phyloP scores from a whole-genome alignment of 2,113 vertebrate genomes.

The Paramormyrops kingsleyae region DNA sequence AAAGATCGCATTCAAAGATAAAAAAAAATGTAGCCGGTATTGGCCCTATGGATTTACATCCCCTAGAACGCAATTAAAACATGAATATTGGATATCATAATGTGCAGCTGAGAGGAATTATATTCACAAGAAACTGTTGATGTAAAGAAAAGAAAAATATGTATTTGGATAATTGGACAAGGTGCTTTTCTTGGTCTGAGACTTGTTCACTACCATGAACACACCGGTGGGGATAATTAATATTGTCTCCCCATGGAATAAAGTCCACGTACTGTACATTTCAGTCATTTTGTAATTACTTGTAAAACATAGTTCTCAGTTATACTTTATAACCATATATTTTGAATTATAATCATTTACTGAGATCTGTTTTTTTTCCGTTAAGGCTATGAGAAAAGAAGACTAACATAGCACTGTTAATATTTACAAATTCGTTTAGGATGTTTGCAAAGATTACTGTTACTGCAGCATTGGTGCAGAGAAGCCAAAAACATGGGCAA shows the following conservation, averaged over 20 bases:
- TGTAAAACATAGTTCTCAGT: neutral
- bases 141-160: neutral
- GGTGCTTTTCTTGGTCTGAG: neutral
- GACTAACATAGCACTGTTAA: neutral
- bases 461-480: neutral
- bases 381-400: neutral
- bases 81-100: neutral
- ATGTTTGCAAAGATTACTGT: neutral
- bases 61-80: slow-evolving; percentile 7
- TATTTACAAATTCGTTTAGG: neutral
- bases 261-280: neutral
- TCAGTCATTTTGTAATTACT: neutral
- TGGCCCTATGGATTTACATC: neutral
- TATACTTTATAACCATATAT: neutral
- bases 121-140: neutral
- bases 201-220: neutral
- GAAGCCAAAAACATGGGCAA: neutral
- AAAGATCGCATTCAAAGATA: slow-evolving; percentile 35
- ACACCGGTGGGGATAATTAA: neutral
- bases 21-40: slow-evolving; percentile 2
- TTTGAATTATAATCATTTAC: neutral
- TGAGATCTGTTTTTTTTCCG: neutral
- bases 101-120: neutral
- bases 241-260: neutral
- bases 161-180: neutral